These are phyloP conservation scores for Mormyrus hasselquistii DNA, from an alignment of 2,797 vertebrate species.

Conservation along the genomic window DNA sequence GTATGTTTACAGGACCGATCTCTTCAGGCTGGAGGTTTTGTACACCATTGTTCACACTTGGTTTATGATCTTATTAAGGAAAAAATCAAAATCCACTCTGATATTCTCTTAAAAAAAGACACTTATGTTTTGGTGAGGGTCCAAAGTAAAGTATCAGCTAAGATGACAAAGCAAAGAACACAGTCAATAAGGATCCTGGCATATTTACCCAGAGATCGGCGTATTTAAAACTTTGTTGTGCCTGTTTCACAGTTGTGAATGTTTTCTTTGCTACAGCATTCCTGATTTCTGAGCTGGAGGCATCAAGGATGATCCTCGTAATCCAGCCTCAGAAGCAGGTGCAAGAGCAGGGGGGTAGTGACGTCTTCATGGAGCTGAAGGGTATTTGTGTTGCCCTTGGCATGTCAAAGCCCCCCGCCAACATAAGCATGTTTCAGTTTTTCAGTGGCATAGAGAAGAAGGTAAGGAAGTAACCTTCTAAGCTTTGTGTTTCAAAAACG, in stretches of 20 bases:
- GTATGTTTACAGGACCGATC: conserved; percentile 60
- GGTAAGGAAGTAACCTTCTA: conserved; percentile 49
- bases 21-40: neutral
- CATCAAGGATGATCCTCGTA: conserved; percentile 86
- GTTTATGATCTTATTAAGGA: neutral
- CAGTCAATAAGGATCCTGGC: neutral
- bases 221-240: neutral
- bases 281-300: conserved; percentile 93
- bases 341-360: conserved; percentile 72
- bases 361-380: conserved; percentile 88
- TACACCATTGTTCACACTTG: neutral
- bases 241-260: neutral
- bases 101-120: neutral
- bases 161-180: neutral
- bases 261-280: conserved; percentile 66
- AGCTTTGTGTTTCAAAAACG: neutral
- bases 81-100: neutral
- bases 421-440: conserved; percentile 98
- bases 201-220: neutral
- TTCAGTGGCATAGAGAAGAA: conserved; percentile 99
- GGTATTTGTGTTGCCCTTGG: conserved; percentile 89
- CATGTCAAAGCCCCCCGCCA: conserved; percentile 96
- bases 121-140: neutral
- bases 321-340: conserved; percentile 76
- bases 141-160: neutral